Percentiles rank a stretch among this genome's conserved stretches.
These are phyloP conservation scores for Bhutanitis thaidina DNA, from an alignment of 2,888 invertebrate genomes.

Conservation along the genomic window DNA sequence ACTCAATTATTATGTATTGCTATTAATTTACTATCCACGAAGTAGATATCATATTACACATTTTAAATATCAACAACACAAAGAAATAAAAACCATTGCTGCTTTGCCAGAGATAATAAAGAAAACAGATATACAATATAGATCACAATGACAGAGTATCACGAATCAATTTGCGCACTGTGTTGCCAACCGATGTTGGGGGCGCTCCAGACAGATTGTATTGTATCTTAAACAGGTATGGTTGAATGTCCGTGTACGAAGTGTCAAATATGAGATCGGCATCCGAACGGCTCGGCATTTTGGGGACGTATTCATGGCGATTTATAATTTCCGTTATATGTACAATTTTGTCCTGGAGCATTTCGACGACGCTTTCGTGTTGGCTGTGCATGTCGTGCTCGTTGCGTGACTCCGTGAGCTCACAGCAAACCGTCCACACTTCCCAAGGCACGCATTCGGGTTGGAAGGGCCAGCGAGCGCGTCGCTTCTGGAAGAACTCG, in stretches of 20 bases:
- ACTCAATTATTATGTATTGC: background rate
- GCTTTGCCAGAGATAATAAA: conserved; percentile 19
- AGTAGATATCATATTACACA: conserved; percentile 24
- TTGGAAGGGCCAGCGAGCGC: conserved; percentile 93
- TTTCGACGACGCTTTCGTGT: conserved; percentile 92
- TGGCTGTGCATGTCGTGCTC: conserved; percentile 93
- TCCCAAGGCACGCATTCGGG: conserved; percentile 98
- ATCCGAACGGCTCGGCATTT: conserved; percentile 95
- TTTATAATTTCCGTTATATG: conserved; percentile 98
- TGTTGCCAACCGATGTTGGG: conserved; percentile 90
- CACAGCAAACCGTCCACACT: conserved; percentile 97
- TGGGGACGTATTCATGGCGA: conserved; percentile 96
- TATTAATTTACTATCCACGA: background rate
- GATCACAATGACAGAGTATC: conserved; percentile 90
- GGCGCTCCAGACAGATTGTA: conserved; percentile 90
- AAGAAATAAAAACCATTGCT: conserved; percentile 25
- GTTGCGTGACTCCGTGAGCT: conserved; percentile 90
- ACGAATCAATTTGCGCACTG: conserved; percentile 93
- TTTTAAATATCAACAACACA: conserved; percentile 20
- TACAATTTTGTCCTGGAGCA: conserved; percentile 94
- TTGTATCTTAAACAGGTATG: conserved; percentile 96
- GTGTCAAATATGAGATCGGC: conserved; percentile 97
- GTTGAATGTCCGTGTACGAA: conserved; percentile 94
- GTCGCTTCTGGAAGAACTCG: conserved; percentile 96
- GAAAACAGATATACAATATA: conserved; percentile 29